Evolutionary conservation across 1,140 invertebrate species (phyloP).

Genomic region (Drosophila watanabei): DNA sequence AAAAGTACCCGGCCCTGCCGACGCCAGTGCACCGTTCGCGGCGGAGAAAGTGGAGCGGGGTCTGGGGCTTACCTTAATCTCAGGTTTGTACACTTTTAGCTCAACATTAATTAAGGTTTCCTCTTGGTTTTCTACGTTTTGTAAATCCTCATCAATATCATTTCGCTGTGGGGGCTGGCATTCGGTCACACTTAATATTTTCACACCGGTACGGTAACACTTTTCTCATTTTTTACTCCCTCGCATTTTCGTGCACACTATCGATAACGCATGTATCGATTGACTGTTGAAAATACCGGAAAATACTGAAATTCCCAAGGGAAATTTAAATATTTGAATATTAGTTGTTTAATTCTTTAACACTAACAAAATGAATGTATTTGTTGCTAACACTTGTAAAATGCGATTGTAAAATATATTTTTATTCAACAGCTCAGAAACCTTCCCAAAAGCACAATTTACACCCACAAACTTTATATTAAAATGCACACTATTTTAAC

Average conservation of each 20-base stretch:
- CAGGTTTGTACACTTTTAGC: slow-evolving; percentile 70
- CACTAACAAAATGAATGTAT: neutral
- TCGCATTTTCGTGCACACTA: slow-evolving; percentile 12
- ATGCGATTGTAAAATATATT: neutral
- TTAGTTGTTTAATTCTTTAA: neutral
- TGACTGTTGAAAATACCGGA: neutral
- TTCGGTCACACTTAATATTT: slow-evolving; percentile 26
- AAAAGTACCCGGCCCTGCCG: slow-evolving; percentile 8
- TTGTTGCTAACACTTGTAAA: neutral
- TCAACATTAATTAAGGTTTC: slow-evolving; percentile 75
- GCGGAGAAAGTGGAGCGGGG: slow-evolving; percentile 3
- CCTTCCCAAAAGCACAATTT: too few relatives aligned
- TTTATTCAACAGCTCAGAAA: neutral
- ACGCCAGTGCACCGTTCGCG: neutral
- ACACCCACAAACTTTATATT: neutral
- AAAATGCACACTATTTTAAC: slow-evolving; percentile 5
- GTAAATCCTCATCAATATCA: slow-evolving; percentile 37
- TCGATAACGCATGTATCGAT: slow-evolving; percentile 8
- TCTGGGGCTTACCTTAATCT: slow-evolving; percentile 65
- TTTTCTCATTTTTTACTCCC: slow-evolving; percentile 7
- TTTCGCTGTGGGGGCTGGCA: slow-evolving; percentile 11
- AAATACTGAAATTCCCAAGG: neutral
- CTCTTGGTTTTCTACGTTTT: slow-evolving; percentile 48
- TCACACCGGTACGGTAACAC: slow-evolving; percentile 25
- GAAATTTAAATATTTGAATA: slow-evolving; percentile 7